Base-by-base conservation (phyloP, 2,888 invertebrate species). In the Xylocampa areola region DNA sequence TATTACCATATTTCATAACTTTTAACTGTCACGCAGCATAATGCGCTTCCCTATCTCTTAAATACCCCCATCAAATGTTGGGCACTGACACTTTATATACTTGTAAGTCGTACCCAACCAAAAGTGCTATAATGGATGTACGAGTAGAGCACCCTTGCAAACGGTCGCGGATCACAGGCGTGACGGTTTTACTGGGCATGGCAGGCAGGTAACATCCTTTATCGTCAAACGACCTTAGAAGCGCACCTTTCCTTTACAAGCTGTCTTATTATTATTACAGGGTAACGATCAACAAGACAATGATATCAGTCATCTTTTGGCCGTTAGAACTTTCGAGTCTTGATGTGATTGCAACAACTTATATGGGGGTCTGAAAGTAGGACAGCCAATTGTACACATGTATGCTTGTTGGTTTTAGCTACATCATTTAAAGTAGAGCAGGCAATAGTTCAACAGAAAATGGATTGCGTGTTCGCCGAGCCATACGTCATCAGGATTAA, bases 271-370 rank as follows among this genome's bases (percentile, higher is more conserved):
- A n/a, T n/a, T n/a, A n/a, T n/a, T n/a, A n/a, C n/a, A n/a, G n/a
- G n/a, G n/a, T n/a, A n/a, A n/a, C n/a, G n/a, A n/a, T 55, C n/a
- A 29, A n/a, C 7, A 25, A 45, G 1, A 65, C 65, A 64, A 61
- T 64, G 33, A 13, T 61, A 57, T 61, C 65, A n/a, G 21, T 4
- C 14, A 61, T 61, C 61, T 65, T 16, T 27, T 25, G 21, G 36
- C 30, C 11, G 25, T 30, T 44, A 40, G 37, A 45, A 45, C 35
- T 36, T 45, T 45, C 10, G 2, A 10, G 8, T 11, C 4, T 11
- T 11, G 5, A n/a, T 10, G 3, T 32, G 2, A 25, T 1, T 1
- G 19, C 13, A 25, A 30, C 0, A 35, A 19, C 33, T 6, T 23
- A 33, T 23, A 44, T 30, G 7, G 8, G 6, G 19, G 19, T 48